These are phyloP conservation scores for Zaprionus lineosus DNA, from an alignment of 2,888 invertebrate species.

Conservation along the genomic window DNA sequence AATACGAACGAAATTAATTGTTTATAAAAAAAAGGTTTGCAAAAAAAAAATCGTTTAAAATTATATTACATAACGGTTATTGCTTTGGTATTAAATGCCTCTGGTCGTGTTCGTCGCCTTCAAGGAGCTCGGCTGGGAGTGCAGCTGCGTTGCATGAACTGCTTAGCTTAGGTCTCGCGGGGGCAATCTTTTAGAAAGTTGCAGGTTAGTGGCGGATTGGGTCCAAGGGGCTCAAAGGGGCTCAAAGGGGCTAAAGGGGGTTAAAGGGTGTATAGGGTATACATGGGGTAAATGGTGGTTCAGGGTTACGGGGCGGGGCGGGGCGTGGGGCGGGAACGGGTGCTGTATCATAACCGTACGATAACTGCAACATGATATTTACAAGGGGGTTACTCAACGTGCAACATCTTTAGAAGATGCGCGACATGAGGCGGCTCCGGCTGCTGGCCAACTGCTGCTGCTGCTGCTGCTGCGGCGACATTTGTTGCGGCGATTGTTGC, in stretches of 20 bases:
- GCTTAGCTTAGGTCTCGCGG: conserved; percentile 17
- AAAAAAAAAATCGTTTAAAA: conserved; percentile 63
- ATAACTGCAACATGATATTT: conserved; percentile 32
- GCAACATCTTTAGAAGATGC: conserved; percentile 81
- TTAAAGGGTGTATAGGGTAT: too few species aligned
- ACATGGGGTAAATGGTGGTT: too few species aligned
- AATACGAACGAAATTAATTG: not conserved
- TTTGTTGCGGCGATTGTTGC: conserved; percentile 37
- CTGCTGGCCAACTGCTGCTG: conserved; percentile 69
- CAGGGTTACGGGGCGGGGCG: not conserved
- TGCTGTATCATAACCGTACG: conserved; percentile 16
- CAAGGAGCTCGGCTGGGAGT: conserved; percentile 44
- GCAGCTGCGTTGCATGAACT: conserved; percentile 5
- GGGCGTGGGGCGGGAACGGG: not conserved
- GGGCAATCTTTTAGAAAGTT: conserved; percentile 53
- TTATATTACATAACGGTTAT: conserved; percentile 79
- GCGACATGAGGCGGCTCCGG: conserved; percentile 82
- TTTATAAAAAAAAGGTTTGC: conserved; percentile 39
- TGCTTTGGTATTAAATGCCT: conserved; percentile 83
- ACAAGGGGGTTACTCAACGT: conserved; percentile 22
- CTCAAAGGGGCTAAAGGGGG: too few species aligned
- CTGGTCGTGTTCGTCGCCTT: conserved; percentile 73
- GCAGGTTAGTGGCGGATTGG: too few species aligned
- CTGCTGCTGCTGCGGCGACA: conserved; percentile 36
- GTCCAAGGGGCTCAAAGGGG: not conserved